Evolutionary conservation across 2,113 vertebrate genomes (phyloP), one percentile per base, ranked within the genome.

Genomic region (Chlamydotis undulata): DNA sequence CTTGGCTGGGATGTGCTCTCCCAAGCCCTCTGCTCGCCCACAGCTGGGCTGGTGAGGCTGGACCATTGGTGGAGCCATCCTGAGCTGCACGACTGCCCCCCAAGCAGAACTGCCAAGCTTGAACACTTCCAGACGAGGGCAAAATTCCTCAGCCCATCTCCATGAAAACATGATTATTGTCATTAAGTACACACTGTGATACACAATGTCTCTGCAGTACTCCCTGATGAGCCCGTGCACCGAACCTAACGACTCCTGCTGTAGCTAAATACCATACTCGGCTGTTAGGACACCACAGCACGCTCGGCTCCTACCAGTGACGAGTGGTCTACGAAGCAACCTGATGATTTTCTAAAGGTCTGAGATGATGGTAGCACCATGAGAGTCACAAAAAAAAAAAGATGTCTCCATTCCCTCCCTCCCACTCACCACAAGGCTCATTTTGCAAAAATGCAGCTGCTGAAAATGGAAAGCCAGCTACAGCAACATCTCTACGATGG

Each of bases 401-500:
- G 28, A 81, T 37, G 28, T 39, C 61, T 63, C 33, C 73, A 52
- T 83, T 19, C 59, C 10, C 22, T 83, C 65, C 87, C 84, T 87
- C 37, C 61, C 43, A 12, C 53, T 87, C 70, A 45, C 55, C 52
- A 65, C 70, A 85, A 92, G 67, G 78, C 67, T 88, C 14, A 1
- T 68, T 69, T 45, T 43, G 45, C 92, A 78, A 69, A 69, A n/a
- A 56, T 16, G 53, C 69, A 55, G 61, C 65, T 71, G 3, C 80
- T 19, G 88, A 41, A 89, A 43, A 71, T 8, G 77, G 71, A 84
- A 78, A 71, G 19, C 5, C 64, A 59, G 47, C 35, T 10, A 16
- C 11, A 73, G 43, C 37, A n/a, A 16, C n/a, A 2, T 9, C 3
- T 3, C 59, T 28, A 1, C 1, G 1, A 9, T 2, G 9, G 56